Base-by-base conservation (phyloP, 2,888 invertebrate genomes). In the Amphimallon solstitiale region DNA sequence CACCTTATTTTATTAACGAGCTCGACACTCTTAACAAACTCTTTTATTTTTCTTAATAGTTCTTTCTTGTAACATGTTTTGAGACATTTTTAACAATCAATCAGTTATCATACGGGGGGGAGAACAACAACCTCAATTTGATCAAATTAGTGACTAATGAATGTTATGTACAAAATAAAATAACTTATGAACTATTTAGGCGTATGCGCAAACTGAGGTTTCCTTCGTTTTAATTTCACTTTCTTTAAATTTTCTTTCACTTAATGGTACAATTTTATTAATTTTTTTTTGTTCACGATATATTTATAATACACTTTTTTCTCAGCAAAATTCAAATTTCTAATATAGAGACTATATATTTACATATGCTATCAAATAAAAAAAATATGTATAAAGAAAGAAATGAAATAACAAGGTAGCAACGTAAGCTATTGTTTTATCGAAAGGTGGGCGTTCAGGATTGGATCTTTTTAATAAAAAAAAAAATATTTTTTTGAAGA, bases 141-240 rank as follows among this genome's bases (percentile, higher is more conserved):
- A 56, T 56, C 45, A 64, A 64, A 64, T 56, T 62, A 62, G 49
- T 62, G 62, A 62, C 62, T 62, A 62, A 23, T 37, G 59, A 56
- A 59, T 63, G 56, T 63, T 71, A 71, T 71, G n/a, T 71, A 71
- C 71, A 71, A 68, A 68, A 63, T 66, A 71, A 69, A 67, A 70
- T 68, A 71, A 70, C 72, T 73, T 74, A 74, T 59, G 34, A 68
- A 54, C 72, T 72, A 72, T 69, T 69, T 71, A 71, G 68, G 69
- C 71, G 67, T 72, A 70, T 72, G 64, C 68, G 72, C 71, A 73
- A 73, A 74, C 69, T 73, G 73, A 74, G 74, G 74, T 74, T 71
- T 49, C 64, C 48, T 59, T 59, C 56, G 45, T 59, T 59, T 59
- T 23, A 59, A 59, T 59, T 59, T 40, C 56, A 29, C 38, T 59